These are phyloP conservation scores for Tipula unca DNA, from an alignment of 2,888 invertebrate species.

Conservation along the genomic window DNA sequence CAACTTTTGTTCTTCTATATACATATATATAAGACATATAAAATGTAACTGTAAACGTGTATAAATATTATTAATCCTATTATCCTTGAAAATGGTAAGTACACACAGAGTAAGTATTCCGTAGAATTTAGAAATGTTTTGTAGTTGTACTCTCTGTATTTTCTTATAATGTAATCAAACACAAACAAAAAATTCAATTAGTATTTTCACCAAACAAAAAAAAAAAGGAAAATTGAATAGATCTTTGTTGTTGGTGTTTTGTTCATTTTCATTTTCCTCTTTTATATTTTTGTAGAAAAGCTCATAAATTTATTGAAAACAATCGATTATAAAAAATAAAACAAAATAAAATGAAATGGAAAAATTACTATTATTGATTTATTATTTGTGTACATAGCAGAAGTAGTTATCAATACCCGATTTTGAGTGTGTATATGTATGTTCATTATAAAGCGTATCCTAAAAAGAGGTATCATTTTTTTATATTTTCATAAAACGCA, in stretches of 20 bases:
- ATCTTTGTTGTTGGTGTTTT: neutral
- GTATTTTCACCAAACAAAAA: neutral
- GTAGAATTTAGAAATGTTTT: neutral
- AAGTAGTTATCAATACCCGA: neutral
- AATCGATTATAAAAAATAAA: neutral
- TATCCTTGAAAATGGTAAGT: neutral
- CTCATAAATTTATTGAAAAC: neutral
- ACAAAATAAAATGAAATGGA: neutral
- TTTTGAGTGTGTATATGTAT: neutral
- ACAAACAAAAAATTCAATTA: neutral
- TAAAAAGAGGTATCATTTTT: too few relatives aligned
- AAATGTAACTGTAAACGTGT: neutral
- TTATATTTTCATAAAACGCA: too few relatives aligned
- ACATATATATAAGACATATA: neutral
- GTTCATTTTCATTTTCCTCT: neutral
- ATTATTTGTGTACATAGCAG: neutral
- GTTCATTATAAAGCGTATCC: neutral
- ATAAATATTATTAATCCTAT: neutral
- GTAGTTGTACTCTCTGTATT: neutral
- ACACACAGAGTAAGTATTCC: neutral
- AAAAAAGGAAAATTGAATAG: neutral
- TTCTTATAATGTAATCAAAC: neutral
- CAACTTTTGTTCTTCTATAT: neutral
- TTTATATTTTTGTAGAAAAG: neutral
- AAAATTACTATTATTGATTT: neutral